Evolutionary conservation across 1,140 invertebrate species (phyloP).

Genomic region (Triops cancriformis): DNA sequence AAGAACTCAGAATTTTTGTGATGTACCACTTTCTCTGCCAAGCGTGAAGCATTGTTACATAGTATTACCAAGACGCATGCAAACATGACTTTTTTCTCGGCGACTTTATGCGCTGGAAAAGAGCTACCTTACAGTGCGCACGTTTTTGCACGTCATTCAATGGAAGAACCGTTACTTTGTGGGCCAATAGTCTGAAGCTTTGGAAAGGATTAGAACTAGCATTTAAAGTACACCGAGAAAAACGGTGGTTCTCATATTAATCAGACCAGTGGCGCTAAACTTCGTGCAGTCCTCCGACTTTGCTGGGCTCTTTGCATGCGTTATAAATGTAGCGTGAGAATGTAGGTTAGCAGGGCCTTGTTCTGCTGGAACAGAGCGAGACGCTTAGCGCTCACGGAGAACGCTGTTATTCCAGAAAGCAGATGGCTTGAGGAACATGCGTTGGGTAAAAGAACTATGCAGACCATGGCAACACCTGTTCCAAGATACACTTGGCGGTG

Average conservation of each 20-base stretch:
- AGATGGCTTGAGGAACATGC: not conserved
- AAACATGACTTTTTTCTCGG: not conserved
- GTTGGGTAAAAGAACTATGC: not conserved
- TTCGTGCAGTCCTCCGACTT: not conserved
- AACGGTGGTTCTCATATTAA: not conserved
- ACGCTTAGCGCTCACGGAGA: not conserved
- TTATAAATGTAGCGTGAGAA: constrained; percentile 6
- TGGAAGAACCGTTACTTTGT: not conserved
- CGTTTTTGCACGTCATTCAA: not conserved
- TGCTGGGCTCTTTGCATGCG: not conserved
- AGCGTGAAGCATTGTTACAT: not conserved
- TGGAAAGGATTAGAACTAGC: too few species aligned
- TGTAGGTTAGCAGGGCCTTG: constrained; percentile 5
- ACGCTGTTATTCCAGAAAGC: not conserved
- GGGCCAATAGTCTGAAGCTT: too few species aligned
- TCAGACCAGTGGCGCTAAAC: not conserved
- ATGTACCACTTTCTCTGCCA: not conserved
- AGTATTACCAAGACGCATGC: not conserved
- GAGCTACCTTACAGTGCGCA: not conserved
- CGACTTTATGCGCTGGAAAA: not conserved
- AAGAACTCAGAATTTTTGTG: not conserved
- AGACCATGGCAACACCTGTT: constrained; percentile 3
- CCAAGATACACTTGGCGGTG: not conserved
- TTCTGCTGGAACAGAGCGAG: not conserved
- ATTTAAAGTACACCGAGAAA: not conserved